Evolutionary conservation across 2,888 invertebrate species (phyloP), one percentile per base, ranked within the genome.

Genomic region (Rambutsinella grinnellia): DNA sequence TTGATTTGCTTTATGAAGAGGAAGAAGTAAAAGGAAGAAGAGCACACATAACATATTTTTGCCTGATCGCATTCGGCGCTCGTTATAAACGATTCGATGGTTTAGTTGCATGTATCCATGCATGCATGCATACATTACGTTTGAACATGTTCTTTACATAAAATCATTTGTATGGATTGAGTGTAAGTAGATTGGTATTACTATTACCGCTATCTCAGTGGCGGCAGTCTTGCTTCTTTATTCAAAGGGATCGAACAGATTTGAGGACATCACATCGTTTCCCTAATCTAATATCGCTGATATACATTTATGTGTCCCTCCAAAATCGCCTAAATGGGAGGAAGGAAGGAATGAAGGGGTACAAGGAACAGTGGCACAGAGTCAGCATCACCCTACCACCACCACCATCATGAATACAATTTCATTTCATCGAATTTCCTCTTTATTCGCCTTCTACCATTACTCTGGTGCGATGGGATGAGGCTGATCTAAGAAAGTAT

Each of bases 201-300:
- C 62, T 72, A 47, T 24, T 53, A 36, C 13, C 36, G 36, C 36
- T 36, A 13, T 5, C 13, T 8, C 36, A 36, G 36, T 36, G 36
- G 36, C 36, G 36, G 36, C 36, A 13, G 36, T 36, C 36, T 36
- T 36, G 36, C 36, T 13, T 36, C 36, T 36, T 36, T 36, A 36
- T 36, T 36, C 36, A 36, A 5, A 13, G 76, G 75, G 68, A 63
- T 63, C 68, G 76, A 76, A 62, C 76, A 76, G 67, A 69, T 69
- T 56, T 68, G 28, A 56, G 76, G 56, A 68, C 76, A 76, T 76
- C 69, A 68, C 57, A 63, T 76, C 76, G 76, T 76, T 76, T 76
- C 44, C 69, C 69, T 76, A 76, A 76, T 76, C 76, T 63, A 76
- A 76, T 76, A 76, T 68, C 58, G 51, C 53, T 56, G 75, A 75